Base-by-base conservation (phyloP, 2,888 invertebrate genomes). In the Diaperis boleti region DNA sequence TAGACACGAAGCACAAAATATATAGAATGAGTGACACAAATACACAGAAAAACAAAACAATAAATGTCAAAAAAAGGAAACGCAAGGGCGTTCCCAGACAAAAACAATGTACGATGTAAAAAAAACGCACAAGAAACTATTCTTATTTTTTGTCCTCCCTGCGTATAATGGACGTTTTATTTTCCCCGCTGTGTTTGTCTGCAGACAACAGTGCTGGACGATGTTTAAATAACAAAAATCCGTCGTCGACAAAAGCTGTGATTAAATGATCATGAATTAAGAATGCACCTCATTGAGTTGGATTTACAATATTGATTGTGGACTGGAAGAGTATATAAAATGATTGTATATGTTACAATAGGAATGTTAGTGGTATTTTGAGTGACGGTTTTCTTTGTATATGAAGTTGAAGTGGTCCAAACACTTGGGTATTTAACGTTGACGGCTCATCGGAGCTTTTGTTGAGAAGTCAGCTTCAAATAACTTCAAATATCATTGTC, bases 361-460 rank as follows among this genome's bases (percentile, higher is more conserved):
- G 68, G 61, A 49, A 62, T 61, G 62, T 66, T 68, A 65, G 63
- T 62, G 57, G 54, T 63, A 60, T 65, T 64, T 62, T 69, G 69
- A 68, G 69, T 67, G 67, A 61, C 64, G 60, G 64, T 72, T 72
- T 70, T 74, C 70, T 72, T 69, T 69, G 67, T 68, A 60, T 60
- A 62, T 67, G 64, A 67, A 69, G 59, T 65, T 73, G 72, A 71
- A 73, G 72, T 73, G 75, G 72, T 73, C 74, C 70, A 75, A 75
- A 75, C 74, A 75, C 72, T 74, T 71, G 69, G 69, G 66, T 68
- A 70, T 74, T 73, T 72, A 69, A 72, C 69, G 71, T 71, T 75
- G 74, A 75, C 73, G 73, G 76, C 70, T 69, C 69, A 70, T 72
- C 69, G 70, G 67, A 64, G 64, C 68, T 70, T 73, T 73, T 73